Conservation (phyloP, 2,797 vertebrate species). For the Dendrocincla tyrannina region DNA sequence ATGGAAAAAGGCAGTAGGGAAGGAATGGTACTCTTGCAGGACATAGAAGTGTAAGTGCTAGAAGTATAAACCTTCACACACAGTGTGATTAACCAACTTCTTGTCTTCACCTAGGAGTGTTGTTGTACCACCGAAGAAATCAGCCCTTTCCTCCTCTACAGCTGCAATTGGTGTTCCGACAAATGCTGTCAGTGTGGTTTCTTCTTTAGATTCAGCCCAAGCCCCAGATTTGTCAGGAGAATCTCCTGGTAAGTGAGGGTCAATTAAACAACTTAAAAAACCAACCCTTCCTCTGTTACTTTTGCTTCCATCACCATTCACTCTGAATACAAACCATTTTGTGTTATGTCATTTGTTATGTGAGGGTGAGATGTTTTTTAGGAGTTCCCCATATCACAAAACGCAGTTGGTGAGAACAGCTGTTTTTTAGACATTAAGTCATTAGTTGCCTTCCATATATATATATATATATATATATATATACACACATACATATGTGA, state of each 20-base stretch:
- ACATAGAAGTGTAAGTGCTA: not conserved
- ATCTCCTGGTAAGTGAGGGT: constrained; percentile 79
- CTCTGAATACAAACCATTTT: not conserved
- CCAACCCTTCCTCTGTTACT: not conserved
- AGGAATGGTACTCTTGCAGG: not conserved
- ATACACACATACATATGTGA: not conserved
- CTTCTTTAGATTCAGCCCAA: constrained; percentile 82
- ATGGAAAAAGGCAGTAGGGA: not conserved
- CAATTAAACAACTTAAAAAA: not conserved
- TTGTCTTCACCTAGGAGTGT: constrained; percentile 84
- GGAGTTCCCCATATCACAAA: not conserved
- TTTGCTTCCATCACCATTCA: not conserved
- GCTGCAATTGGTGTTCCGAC: constrained; percentile 62
- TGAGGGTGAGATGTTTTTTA: not conserved
- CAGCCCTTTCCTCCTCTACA: constrained; percentile 68
- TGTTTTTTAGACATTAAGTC: not conserved
- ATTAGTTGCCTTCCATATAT: not conserved
- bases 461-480: not conserved
- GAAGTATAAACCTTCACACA: not conserved
- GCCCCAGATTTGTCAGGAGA: constrained; percentile 70
- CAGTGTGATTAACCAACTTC: not conserved
- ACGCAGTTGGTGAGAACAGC: not conserved
- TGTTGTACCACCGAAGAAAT: constrained; percentile 89
- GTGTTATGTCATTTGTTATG: not conserved
- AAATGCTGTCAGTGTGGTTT: constrained; percentile 89